Base-by-base conservation (phyloP, 2,888 invertebrate species). In the Muscina levida region DNA sequence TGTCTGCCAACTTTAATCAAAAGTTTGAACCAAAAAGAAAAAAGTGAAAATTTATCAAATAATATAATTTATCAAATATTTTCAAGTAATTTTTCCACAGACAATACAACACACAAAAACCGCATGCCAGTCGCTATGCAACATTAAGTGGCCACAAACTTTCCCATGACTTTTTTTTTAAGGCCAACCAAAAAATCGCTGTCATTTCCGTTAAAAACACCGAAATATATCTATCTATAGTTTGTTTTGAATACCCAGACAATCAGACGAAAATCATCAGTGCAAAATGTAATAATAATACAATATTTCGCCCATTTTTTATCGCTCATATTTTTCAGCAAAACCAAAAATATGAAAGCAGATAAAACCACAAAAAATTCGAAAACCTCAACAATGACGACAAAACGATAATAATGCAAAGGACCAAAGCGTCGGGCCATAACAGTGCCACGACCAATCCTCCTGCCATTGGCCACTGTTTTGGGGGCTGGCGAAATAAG, bases 71-170 rank as follows among this genome's bases (percentile, higher is more conserved):
- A n/a, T n/a, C n/a, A n/a, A n/a, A n/a, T n/a, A n/a, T n/a, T n/a
- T n/a, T n/a, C n/a, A n/a, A n/a, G n/a, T n/a, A n/a, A n/a, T n/a
- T n/a, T n/a, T n/a, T n/a, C n/a, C n/a, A n/a, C n/a, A n/a, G n/a
- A n/a, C n/a, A n/a, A n/a, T n/a, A n/a, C n/a, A n/a, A n/a, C n/a
- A n/a, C n/a, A n/a, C 37, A 6, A 59, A 73, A 80, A 78, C 73
- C 80, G 74, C 74, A 83, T 70, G 72, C 56, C 65, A 66, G 75
- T 82, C 79, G 67, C 80, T 70, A 59, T 78, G 78, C 71, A 68
- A 77, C 82, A 83, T 81, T 82, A 83, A 83, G 83, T 80, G 83
- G 76, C 77, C 78, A 68, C 82, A 81, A 84, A 19, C 19, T 5
- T 19, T 51, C 5, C 3, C 22, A 31, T 31, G 4, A 31, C 31